A percentile compares a stretch with the other conserved stretches of the same genome.
Conservation (phyloP, 2,797 vertebrate genomes). For the Salmo trutta region DNA sequence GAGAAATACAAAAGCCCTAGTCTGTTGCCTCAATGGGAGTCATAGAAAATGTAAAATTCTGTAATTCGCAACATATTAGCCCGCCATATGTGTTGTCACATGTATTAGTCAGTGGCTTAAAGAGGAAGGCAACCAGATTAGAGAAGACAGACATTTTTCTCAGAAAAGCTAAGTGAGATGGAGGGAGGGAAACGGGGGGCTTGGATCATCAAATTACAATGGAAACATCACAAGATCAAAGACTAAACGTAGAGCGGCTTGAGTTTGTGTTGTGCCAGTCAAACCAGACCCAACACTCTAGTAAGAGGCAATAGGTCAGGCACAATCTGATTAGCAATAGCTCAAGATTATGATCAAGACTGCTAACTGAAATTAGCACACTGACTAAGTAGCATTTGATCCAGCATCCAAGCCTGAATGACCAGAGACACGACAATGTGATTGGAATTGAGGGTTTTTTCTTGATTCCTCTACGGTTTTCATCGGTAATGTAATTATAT, state of each 20-base stretch:
- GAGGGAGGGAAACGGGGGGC: not conserved
- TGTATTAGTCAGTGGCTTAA: constrained; percentile 21
- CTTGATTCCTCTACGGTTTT: not conserved
- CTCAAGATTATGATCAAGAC: not conserved
- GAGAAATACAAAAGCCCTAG: constrained; percentile 40
- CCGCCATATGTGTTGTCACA: constrained; percentile 14
- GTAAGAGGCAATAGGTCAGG: not conserved
- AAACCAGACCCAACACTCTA: not conserved
- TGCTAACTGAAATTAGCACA: not conserved
- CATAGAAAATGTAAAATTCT: constrained; percentile 15
- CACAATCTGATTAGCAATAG: not conserved
- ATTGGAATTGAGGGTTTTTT: not conserved
- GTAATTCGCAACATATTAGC: constrained; percentile 5
- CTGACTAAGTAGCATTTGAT: not conserved
- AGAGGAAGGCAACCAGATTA: constrained; percentile 19
- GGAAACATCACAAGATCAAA: constrained; percentile 11
- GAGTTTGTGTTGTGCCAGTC: not conserved
- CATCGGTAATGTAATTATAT: not conserved
- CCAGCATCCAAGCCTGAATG: not conserved
- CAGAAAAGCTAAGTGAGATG: not conserved
- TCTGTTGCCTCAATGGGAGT: constrained; percentile 30
- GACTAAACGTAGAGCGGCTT: constrained; percentile 3
- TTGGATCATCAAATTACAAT: constrained; percentile 3
- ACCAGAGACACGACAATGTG: not conserved
- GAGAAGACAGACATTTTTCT: not conserved